Conservation (phyloP, 2,113 vertebrate genomes). For the Larimichthys polyactis region DNA sequence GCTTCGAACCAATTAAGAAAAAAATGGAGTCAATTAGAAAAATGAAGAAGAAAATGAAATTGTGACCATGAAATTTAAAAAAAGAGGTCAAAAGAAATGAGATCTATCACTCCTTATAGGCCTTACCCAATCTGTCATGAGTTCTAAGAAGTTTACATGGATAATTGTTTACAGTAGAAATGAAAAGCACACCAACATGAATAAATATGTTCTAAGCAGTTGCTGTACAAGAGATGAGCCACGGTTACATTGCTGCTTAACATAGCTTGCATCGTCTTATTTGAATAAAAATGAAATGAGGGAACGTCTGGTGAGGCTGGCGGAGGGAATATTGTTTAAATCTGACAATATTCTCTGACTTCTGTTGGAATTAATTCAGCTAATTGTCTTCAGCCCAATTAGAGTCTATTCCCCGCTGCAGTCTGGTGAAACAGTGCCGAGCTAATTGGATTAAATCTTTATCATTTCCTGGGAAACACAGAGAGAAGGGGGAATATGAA, state of each 20-base stretch:
- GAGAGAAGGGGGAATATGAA: constrained; percentile 78
- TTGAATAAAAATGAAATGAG: constrained; percentile 77
- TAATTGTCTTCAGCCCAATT: constrained; percentile 89
- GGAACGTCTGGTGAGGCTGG: constrained; percentile 65
- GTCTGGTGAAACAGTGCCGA: constrained; percentile 81
- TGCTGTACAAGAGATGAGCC: constrained; percentile 69
- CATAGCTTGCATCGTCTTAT: constrained; percentile 64
- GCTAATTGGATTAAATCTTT: constrained; percentile 89
- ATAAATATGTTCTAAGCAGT: constrained; percentile 71
- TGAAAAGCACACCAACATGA: constrained; percentile 59
- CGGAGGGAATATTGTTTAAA: constrained; percentile 80
- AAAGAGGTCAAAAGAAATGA: neutral
- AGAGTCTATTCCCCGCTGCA: constrained; percentile 85
- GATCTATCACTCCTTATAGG: neutral
- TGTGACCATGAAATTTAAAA: neutral
- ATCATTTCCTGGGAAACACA: constrained; percentile 82
- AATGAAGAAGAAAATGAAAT: neutral
- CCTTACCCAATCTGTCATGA: constrained; percentile 11
- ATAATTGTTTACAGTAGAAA: constrained; percentile 64
- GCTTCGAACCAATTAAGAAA: neutral
- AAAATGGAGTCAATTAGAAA: neutral
- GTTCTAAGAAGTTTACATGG: constrained; percentile 40
- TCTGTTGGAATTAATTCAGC: constrained; percentile 86
- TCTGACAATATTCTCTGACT: constrained; percentile 82
- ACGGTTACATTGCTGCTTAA: constrained; percentile 69